Conservation (phyloP, 2,888 invertebrate genomes). For the Sisyra nigra region DNA sequence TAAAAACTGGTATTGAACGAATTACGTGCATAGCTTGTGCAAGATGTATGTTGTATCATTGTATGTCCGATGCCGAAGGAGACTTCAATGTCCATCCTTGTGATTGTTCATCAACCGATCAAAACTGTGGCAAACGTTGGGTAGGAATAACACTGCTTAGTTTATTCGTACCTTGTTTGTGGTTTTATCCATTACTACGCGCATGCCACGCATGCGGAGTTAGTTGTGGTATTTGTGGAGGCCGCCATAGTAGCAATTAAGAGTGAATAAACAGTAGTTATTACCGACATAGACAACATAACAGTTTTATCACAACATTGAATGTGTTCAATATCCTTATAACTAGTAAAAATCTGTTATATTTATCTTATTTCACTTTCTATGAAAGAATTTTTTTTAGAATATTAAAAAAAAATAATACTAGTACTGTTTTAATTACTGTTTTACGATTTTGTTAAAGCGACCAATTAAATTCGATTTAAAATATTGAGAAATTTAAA, state of each 20-base stretch:
- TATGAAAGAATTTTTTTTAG: too few relatives aligned
- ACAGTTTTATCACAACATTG: too few relatives aligned
- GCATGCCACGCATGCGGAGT: conserved; percentile 72
- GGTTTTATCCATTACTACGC: conserved; percentile 80
- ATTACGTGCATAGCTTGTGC: conserved; percentile 78
- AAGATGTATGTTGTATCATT: conserved; percentile 83
- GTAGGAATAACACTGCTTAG: conserved; percentile 70
- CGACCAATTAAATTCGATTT: too few relatives aligned
- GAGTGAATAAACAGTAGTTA: conserved; percentile 9
- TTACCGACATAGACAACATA: too few relatives aligned
- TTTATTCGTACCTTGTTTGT: conserved; percentile 81
- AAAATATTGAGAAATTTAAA: too few relatives aligned
- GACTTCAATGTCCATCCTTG: conserved; percentile 77
- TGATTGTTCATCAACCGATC: conserved; percentile 52
- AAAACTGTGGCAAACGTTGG: conserved; percentile 71
- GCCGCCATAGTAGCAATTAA: conserved; percentile 39
- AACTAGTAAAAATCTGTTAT: too few relatives aligned
- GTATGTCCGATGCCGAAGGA: conserved; percentile 81
- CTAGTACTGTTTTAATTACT: too few relatives aligned
- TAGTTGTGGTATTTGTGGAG: conserved; percentile 68
- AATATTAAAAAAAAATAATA: too few relatives aligned
- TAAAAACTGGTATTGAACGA: conserved; percentile 61
- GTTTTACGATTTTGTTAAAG: too few relatives aligned
- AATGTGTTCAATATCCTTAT: too few relatives aligned
- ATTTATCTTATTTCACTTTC: too few relatives aligned